These are phyloP conservation scores for Mionectes olivaceus DNA, from an alignment of 2,797 vertebrate genomes.

Conservation along the genomic window DNA sequence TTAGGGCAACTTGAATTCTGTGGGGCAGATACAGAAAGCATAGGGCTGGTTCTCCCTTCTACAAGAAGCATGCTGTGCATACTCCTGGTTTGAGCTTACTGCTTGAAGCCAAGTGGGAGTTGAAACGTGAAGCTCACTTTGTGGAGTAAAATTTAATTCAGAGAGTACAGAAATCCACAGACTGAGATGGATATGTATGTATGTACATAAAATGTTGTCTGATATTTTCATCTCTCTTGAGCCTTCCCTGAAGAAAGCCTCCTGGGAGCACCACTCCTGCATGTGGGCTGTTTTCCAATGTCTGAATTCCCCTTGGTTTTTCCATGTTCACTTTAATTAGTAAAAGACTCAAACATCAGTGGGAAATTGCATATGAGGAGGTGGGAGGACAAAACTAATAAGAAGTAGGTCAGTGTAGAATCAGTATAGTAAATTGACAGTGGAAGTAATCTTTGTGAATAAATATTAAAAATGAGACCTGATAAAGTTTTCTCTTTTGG, in stretches of 20 bases:
- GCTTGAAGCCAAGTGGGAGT: neutral
- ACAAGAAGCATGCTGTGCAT: fast-evolving
- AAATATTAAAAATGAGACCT: neutral
- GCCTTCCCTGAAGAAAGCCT: neutral
- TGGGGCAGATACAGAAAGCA: neutral
- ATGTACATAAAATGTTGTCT: neutral
- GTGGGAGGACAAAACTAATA: neutral
- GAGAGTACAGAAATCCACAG: neutral
- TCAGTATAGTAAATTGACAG: neutral
- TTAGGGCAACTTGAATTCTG: neutral
- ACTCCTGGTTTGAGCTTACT: neutral
- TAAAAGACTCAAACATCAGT: neutral
- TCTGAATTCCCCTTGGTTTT: neutral
- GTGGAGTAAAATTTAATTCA: neutral
- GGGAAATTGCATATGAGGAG: neutral
- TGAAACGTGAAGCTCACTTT: neutral
- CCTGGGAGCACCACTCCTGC: neutral
- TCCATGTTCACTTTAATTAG: neutral
- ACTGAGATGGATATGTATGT: neutral
- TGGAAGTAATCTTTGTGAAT: neutral
- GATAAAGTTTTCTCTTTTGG: neutral
- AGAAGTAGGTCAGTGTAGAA: neutral
- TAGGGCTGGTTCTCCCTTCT: neutral
- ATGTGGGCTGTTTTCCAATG: fast-evolving
- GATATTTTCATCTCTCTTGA: neutral